phyloP scores from a whole-genome alignment of 2,113 vertebrate genomes.

The Alosa alosa region DNA sequence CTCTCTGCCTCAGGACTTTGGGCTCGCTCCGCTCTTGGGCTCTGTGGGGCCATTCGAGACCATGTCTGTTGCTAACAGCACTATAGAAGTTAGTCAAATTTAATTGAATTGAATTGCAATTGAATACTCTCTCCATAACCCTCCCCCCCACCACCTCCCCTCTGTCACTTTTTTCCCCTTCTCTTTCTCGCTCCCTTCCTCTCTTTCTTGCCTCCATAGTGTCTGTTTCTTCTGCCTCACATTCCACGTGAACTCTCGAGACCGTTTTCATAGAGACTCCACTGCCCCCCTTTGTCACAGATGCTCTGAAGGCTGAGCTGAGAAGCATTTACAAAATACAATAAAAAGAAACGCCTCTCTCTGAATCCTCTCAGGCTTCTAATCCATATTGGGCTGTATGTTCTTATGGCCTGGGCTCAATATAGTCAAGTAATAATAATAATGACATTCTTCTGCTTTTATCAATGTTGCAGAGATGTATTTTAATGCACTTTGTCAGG shows the following conservation, averaged over 20 bases:
- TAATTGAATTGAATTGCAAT: too few species aligned
- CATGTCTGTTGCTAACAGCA: too few species aligned
- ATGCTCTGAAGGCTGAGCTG: neutral
- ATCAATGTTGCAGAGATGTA: neutral
- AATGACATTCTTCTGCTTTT: neutral
- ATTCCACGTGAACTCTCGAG: constrained; percentile 18
- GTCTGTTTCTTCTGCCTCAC: neutral
- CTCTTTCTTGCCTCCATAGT: neutral
- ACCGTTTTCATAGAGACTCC: constrained; percentile 42
- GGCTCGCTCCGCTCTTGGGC: too few species aligned
- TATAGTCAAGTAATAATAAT: neutral
- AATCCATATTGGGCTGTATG: neutral
- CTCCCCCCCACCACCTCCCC: neutral
- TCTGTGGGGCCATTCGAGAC: too few species aligned
- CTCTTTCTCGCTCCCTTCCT: neutral
- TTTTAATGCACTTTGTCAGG: too few species aligned
- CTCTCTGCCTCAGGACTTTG: neutral
- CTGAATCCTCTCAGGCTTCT: neutral
- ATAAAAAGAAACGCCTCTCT: too few species aligned
- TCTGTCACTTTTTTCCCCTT: neutral
- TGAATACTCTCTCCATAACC: neutral
- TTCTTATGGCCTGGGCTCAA: neutral
- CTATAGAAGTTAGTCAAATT: too few species aligned
- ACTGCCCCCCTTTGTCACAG: neutral
- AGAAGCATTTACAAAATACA: neutral